These are phyloP conservation scores for Indicator indicator DNA, from an alignment of 2,113 vertebrate species.

Conservation along the genomic window DNA sequence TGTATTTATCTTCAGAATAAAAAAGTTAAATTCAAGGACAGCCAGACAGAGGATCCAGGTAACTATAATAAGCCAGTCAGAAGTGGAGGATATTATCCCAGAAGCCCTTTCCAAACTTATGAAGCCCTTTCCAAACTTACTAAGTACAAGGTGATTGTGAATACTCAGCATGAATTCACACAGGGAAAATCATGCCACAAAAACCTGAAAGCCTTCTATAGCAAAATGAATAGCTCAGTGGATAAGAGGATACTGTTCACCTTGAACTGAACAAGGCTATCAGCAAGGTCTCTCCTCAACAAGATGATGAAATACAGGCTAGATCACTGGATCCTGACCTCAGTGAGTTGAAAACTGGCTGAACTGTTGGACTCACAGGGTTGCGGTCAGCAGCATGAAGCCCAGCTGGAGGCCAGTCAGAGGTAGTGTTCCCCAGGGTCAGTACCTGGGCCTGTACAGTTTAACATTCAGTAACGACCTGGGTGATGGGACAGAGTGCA, in stretches of 20 bases:
- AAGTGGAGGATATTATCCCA: neutral
- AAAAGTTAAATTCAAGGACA: neutral
- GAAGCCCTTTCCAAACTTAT: neutral
- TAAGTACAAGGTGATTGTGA: neutral
- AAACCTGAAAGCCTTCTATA: neutral
- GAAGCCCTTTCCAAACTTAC: neutral
- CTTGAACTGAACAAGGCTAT: neutral
- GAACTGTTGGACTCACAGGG: neutral
- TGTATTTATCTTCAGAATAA: neutral
- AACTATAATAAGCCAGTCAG: neutral
- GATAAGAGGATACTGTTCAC: neutral
- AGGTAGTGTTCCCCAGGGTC: neutral
- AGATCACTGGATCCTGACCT: neutral
- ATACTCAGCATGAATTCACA: neutral
- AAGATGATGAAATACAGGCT: neutral
- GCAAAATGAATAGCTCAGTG: neutral
- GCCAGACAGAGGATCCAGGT: neutral
- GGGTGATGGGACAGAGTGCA: too few relatives aligned
- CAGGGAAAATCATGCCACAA: neutral
- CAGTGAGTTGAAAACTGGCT: neutral
- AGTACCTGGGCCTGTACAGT: neutral
- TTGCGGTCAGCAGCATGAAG: neutral
- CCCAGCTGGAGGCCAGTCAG: neutral
- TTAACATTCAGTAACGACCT: neutral
- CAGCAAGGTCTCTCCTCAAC: neutral